Conservation (phyloP, 2,888 invertebrate genomes). For the Tenthredo scrophulariae region DNA sequence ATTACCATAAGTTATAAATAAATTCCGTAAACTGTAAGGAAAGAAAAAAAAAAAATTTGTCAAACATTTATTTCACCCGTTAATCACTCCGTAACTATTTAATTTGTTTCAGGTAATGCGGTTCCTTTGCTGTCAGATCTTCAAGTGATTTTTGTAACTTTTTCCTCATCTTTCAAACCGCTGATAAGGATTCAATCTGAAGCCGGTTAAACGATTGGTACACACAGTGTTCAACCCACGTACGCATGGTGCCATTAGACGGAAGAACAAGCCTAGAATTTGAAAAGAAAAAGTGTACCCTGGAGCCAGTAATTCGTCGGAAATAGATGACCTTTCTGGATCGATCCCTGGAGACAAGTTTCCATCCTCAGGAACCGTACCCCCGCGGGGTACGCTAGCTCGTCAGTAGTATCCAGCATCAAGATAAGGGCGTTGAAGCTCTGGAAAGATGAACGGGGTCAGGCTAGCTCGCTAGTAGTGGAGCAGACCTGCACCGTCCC, state of each 20-base stretch:
- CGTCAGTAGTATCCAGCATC: conserved; percentile 69
- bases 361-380: conserved; percentile 63
- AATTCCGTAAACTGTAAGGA: neutral
- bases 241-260: conserved; percentile 26
- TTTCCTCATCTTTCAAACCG: neutral
- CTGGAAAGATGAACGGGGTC: conserved; percentile 71
- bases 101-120: conserved; percentile 41
- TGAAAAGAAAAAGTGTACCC: conserved; percentile 31
- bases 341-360: conserved; percentile 52
- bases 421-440: conserved; percentile 72
- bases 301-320: conserved; percentile 37
- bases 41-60: neutral
- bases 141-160: neutral
- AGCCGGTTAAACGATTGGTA: neutral
- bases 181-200: neutral
- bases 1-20: conserved; percentile 28
- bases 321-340: conserved; percentile 55
- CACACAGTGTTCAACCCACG: neutral
- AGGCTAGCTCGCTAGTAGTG: conserved; percentile 72
- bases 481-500: conserved; percentile 63
- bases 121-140: neutral
- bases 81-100: neutral
- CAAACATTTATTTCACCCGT: neutral
- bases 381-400: conserved; percentile 70
- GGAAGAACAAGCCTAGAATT: conserved; percentile 8